Conservation (phyloP, 2,888 invertebrate genomes). For the Ctenicera cuprea region DNA sequence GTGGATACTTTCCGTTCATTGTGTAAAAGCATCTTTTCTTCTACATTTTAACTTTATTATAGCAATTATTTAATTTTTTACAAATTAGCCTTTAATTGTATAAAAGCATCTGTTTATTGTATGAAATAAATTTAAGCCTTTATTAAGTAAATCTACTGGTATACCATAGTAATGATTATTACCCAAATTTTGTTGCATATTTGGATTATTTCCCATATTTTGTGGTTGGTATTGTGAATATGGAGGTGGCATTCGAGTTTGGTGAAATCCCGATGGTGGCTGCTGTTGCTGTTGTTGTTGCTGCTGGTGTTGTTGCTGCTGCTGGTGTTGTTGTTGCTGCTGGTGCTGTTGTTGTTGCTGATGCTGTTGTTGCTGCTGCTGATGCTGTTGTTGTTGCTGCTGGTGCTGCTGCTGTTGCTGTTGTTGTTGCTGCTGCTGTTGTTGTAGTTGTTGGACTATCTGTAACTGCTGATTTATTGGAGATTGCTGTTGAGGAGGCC, state of each 20-base stretch:
- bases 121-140: no score
- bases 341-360: conserved; percentile 66
- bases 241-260: conserved; percentile 70
- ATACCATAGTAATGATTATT: no score
- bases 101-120: no score
- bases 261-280: conserved; percentile 66
- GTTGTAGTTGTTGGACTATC: conserved; percentile 65
- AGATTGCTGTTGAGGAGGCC: conserved; percentile 70
- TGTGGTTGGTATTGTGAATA: conserved; percentile 65
- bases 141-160: no score
- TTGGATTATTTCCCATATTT: conserved; percentile 42
- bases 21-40: no score
- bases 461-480: conserved; percentile 65
- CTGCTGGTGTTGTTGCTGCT: conserved; percentile 65
- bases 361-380: conserved; percentile 66
- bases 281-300: conserved; percentile 62
- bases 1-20: no score
- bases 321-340: conserved; percentile 65
- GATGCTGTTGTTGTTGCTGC: conserved; percentile 65
- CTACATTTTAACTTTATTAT: no score
- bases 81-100: no score
- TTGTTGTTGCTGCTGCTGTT: conserved; percentile 64
- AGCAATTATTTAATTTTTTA: no score
- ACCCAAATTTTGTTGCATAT: conserved; percentile 53
- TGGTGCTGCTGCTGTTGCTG: conserved; percentile 66